Percentiles rank a stretch among this genome's conserved stretches.
phyloP scores from a whole-genome alignment of 1,140 invertebrate genomes.

The Spodoptera frugiperda region DNA sequence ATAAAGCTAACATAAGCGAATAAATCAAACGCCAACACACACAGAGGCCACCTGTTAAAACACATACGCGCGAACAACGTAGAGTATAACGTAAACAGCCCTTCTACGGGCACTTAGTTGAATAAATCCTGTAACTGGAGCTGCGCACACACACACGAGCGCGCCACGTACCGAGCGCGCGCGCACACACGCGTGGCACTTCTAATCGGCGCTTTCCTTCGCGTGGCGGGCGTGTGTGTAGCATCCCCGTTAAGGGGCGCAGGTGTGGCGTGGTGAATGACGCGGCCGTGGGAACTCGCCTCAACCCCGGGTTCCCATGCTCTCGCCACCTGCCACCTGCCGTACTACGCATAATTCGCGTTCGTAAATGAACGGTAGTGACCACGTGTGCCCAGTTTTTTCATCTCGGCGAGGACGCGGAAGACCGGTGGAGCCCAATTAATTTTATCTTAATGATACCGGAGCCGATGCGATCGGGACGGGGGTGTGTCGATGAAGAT shows the following conservation, averaged over 20 bases:
- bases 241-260: conserved; percentile 82
- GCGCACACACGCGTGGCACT: conserved; percentile 61
- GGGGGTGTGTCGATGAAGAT: conserved; percentile 65
- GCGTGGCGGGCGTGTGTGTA: conserved; percentile 81
- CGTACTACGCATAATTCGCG: conserved; percentile 85
- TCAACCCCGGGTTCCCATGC: conserved; percentile 81
- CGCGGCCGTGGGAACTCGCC: conserved; percentile 79
- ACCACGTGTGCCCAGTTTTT: conserved; percentile 83
- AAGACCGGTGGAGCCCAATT: conserved; percentile 81
- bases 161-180: conserved; percentile 44
- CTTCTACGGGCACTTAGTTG: conserved; percentile 63
- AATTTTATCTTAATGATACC: conserved; percentile 82
- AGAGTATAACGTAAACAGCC: conserved; percentile 62
- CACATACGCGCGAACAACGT: conserved; percentile 50
- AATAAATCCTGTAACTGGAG: conserved; percentile 63
- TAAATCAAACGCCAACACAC: conserved; percentile 64
- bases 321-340: conserved; percentile 80
- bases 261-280: conserved; percentile 82
- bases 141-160: conserved; percentile 48
- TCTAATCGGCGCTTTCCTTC: conserved; percentile 79
- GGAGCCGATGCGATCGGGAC: conserved; percentile 53
- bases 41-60: conserved; percentile 50
- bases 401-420: conserved; percentile 75
- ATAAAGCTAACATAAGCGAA: conserved; percentile 60
- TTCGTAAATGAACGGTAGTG: conserved; percentile 86